Percentiles rank a stretch among this genome's conserved stretches.
Evolutionary conservation across 2,113 vertebrate species (phyloP).

Genomic region (Lepus europaeus): DNA sequence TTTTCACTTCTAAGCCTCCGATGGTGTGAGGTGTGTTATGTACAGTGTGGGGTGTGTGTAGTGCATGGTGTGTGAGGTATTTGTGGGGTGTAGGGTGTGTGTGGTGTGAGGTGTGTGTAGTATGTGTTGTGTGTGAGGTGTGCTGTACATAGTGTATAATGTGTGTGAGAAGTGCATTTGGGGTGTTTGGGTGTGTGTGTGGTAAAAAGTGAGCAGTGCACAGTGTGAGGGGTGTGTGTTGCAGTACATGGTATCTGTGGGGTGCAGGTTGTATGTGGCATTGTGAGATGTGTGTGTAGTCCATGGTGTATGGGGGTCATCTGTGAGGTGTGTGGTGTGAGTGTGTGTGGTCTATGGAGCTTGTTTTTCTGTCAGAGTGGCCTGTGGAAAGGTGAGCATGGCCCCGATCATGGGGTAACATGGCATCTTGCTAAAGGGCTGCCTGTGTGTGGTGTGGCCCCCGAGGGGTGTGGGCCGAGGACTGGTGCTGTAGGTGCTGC

Average conservation of each 20-base stretch:
- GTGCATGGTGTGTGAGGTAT: too few species aligned
- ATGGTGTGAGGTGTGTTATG: too few species aligned
- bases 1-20: too few species aligned
- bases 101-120: too few species aligned
- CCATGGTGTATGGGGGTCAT: rapidly evolving
- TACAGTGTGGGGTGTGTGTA: too few species aligned
- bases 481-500: background rate
- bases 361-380: background rate
- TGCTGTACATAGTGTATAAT: too few species aligned
- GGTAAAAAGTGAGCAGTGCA: background rate
- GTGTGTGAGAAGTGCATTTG: too few species aligned
- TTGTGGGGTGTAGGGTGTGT: too few species aligned
- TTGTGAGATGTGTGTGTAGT: background rate
- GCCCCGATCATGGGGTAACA: background rate
- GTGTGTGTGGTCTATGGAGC: too few species aligned
- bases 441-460: background rate
- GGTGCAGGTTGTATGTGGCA: too few species aligned
- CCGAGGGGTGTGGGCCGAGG: background rate
- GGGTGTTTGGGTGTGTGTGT: too few species aligned
- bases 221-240: background rate
- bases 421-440: background rate
- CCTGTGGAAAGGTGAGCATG: background rate
- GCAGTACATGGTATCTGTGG: background rate
- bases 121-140: too few species aligned
- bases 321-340: background rate